Evolutionary conservation across 2,888 invertebrate species (phyloP).

Genomic region (Archips xylosteana): DNA sequence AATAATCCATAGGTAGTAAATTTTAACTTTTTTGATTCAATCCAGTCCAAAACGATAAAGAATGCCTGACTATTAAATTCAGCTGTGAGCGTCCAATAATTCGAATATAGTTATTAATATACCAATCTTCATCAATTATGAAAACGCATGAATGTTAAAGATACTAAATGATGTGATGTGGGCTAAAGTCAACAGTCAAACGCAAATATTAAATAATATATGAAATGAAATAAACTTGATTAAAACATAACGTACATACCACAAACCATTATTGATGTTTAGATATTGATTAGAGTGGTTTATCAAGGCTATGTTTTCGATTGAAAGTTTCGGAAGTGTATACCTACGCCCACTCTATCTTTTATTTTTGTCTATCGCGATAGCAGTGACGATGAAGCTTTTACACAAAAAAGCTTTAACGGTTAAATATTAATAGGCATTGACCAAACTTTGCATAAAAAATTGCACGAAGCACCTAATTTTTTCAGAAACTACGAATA

Average conservation of each 20-base stretch:
- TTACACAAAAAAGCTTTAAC: background rate
- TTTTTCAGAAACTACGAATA: too few relatives aligned
- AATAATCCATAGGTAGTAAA: too few relatives aligned
- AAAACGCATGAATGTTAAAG: background rate
- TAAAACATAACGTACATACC: background rate
- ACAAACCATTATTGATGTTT: background rate
- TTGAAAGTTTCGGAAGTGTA: background rate
- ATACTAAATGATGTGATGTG: background rate
- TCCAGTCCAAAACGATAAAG: too few relatives aligned
- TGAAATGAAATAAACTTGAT: background rate
- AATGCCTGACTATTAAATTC: background rate
- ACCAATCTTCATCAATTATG: background rate
- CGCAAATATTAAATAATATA: too few relatives aligned
- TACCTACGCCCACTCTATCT: background rate
- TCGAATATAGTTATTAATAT: background rate
- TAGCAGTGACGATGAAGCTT: background rate
- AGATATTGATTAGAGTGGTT: background rate
- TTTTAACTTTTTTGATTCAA: too few relatives aligned
- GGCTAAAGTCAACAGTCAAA: background rate
- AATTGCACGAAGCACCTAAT: background rate
- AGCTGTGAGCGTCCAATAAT: background rate
- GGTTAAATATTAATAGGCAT: background rate
- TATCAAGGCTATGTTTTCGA: background rate
- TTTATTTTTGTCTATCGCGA: background rate
- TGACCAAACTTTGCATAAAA: background rate